Conservation (phyloP, 2,888 invertebrate species). For the Erebia palarica region DNA sequence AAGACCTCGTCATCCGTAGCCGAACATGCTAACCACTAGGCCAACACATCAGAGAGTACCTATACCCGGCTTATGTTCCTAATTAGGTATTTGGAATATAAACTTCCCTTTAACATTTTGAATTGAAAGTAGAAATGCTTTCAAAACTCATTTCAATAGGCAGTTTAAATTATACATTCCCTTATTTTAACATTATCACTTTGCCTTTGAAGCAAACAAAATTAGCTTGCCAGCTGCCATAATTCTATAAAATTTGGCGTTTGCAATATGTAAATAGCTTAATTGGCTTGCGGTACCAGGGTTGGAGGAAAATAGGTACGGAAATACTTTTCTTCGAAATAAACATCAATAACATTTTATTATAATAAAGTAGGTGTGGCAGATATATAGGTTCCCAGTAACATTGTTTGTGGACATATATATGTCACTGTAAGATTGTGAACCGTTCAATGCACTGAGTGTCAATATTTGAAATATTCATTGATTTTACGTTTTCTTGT, state of each 20-base stretch:
- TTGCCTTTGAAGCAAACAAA: background rate
- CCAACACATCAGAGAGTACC: too few species aligned
- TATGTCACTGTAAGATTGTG: too few species aligned
- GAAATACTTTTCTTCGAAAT: background rate
- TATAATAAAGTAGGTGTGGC: background rate
- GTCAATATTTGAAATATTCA: too few species aligned
- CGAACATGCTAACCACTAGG: too few species aligned
- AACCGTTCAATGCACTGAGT: too few species aligned
- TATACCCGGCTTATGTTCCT: background rate
- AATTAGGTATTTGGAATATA: background rate
- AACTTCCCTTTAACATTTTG: background rate
- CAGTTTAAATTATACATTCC: background rate
- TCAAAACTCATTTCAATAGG: background rate
- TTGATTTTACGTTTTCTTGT: too few species aligned
- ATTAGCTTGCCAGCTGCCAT: background rate
- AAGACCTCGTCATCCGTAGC: too few species aligned
- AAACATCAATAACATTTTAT: background rate
- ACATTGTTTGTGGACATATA: too few species aligned
- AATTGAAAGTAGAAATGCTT: background rate
- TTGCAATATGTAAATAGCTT: background rate
- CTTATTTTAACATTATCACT: background rate
- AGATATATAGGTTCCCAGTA: too few species aligned
- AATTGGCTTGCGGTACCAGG: background rate
- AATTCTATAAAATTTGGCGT: background rate
- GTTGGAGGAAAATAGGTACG: background rate